Base-by-base conservation (phyloP, 2,888 invertebrate genomes). In the Drymonia ruficornis region DNA sequence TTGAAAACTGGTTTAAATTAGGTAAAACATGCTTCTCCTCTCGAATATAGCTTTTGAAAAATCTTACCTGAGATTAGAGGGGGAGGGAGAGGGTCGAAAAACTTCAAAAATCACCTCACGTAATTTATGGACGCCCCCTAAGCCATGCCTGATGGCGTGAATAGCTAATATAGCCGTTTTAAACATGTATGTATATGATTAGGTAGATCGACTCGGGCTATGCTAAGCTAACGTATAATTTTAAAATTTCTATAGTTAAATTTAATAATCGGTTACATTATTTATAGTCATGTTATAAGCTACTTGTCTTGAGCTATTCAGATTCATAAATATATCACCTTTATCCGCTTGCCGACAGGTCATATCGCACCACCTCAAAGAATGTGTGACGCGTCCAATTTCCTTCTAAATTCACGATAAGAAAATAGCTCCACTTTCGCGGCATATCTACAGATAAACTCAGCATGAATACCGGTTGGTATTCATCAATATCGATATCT, bases 401-500 rank as follows among this genome's bases (percentile, higher is more conserved):
- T 31, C 3, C 0, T 31, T 3, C 31, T 31, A 12, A 36, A n/a
- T n/a, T 36, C n/a, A 11, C n/a, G 36, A 36, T n/a, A 36, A 36
- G 31, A 31, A 9, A 8, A 31, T 23, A 23, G 31, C n/a, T 16
- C 16, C 16, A 16, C 16, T 40, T 16, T 40, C 40, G 6, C 11
- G 16, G 9, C 36, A n/a, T 11, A 36, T 36, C 36, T 3, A n/a
- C 36, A n/a, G n/a, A 36, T 36, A 36, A n/a, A 36, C 36, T n/a
- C n/a, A n/a, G n/a, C 6, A 36, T n/a, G 11, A 31, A 36, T 13
- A 36, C 9, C 31, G n/a, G n/a, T 13, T 5, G 5, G 40, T 50
- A 47, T 54, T 49, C 48, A 34, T 34, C n/a, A 47, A 31, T 45
- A 16, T 40, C 16, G 40, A 16, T 40, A 40, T 40, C 23, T 23